Base-by-base conservation (phyloP, 2,797 vertebrate genomes). In the Oreochromis mossambicus region DNA sequence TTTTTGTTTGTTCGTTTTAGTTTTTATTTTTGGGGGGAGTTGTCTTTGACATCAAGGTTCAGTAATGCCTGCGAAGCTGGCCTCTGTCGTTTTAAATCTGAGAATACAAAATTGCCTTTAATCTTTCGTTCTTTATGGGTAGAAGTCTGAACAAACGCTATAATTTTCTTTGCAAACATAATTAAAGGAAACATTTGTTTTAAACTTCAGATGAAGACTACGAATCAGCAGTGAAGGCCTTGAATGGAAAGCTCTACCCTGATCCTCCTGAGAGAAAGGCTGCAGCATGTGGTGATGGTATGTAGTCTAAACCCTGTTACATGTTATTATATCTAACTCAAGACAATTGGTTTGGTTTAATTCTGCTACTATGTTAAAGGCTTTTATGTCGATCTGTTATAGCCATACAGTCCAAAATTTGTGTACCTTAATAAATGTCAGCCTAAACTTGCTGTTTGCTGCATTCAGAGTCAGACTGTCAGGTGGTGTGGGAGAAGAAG, bases 211-310 rank as follows among this genome's bases (percentile, higher is more conserved):
- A 99, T 95, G 99, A 99, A 93, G 98, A 99, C 92, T 99, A 96
- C 78, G 97, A 98, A 90, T 97, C 96, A 5, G 98, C 98, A 79
- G 97, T 99, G 77, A 97, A 91, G 90, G 97, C 96, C 34, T 96
- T 99, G 86, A 97, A 98, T 86, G 98, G 98, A 91, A 98, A 96
- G 55, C 95, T 99, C 1, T 99, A 99, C 94, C 92, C 89, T 29
- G 97, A 97, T 70, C 83, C 94, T 85, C 92, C 86, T n/a, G 79
- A 85, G 66, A 87, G 29, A 80, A 54, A 52, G 10, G 66, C 80
- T 56, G 86, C 86, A 70, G 87, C 84, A 1, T 89, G 76, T 81
- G 66, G 43, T 38, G 83, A 89, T 29, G 95, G 95, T 96, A 91
- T 43, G 91, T 82, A 3, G 52, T 14, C 70, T 21, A 15, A 10